Conservation (phyloP, 2,113 vertebrate genomes). For the Callipepla californica region DNA sequence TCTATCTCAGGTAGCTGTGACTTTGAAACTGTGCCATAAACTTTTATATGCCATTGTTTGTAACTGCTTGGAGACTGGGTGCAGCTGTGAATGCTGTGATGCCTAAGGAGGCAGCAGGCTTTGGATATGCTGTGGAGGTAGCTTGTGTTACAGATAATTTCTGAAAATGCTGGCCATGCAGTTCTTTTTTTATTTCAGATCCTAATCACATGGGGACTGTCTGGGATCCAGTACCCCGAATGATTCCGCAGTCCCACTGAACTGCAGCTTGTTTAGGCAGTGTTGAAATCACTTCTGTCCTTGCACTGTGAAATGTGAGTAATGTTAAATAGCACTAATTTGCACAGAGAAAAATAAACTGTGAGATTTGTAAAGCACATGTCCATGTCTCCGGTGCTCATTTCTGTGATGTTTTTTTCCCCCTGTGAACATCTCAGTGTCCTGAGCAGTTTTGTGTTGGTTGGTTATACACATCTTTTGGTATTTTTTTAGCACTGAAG, state of each 20-base stretch:
- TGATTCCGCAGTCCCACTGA: background rate
- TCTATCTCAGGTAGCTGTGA: background rate
- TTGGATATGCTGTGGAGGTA: background rate
- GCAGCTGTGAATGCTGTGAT: background rate
- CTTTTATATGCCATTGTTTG: background rate
- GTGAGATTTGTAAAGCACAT: conserved; percentile 30
- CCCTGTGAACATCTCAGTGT: background rate
- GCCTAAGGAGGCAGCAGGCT: background rate
- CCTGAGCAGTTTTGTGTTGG: background rate
- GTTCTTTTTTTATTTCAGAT: background rate
- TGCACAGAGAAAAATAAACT: conserved; percentile 58
- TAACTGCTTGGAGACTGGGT: background rate
- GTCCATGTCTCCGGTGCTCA: background rate
- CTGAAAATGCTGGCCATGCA: background rate
- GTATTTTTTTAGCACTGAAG: background rate
- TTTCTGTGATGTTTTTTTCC: background rate
- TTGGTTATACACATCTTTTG: background rate
- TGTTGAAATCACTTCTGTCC: conserved; percentile 14
- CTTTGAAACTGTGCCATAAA: background rate
- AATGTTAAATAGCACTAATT: conserved; percentile 5
- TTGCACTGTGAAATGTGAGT: conserved; percentile 45
- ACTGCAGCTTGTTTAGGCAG: background rate
- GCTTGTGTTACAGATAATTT: background rate
- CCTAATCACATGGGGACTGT: background rate
- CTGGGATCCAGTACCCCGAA: background rate